Evolutionary conservation across 2,888 invertebrate genomes (phyloP).

Genomic region (Spialia ferax): DNA sequence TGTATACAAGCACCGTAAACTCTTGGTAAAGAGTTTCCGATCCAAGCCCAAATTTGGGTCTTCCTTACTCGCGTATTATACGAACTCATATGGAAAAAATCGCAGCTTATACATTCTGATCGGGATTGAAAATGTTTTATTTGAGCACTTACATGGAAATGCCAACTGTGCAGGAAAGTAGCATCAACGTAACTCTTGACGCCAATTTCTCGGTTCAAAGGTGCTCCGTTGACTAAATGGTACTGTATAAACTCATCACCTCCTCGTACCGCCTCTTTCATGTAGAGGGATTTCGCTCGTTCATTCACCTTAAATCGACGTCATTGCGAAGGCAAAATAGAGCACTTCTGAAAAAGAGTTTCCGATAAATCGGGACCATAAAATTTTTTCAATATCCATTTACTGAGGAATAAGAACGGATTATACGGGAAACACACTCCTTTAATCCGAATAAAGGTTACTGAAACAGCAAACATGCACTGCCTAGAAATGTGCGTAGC

Average conservation of each 20-base stretch:
- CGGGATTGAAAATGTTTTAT: conserved; percentile 32
- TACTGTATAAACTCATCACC: conserved; percentile 83
- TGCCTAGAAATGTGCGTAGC: conserved; percentile 27
- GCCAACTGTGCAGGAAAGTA: conserved; percentile 35
- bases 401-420: conserved; percentile 79
- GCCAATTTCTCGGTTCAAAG: conserved; percentile 77
- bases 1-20: not conserved
- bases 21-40: not conserved
- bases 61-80: not conserved
- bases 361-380: conserved; percentile 78
- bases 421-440: conserved; percentile 76
- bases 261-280: conserved; percentile 81
- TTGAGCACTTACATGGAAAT: conserved; percentile 32
- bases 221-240: conserved; percentile 79
- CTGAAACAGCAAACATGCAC: conserved; percentile 57
- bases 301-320: conserved; percentile 85
- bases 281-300: conserved; percentile 82
- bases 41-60: not conserved
- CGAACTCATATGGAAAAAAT: conserved; percentile 4
- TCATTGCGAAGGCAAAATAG: conserved; percentile 82
- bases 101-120: not conserved
- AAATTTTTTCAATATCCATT: conserved; percentile 83
- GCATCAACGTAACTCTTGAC: conserved; percentile 55
- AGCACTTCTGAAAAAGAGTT: conserved; percentile 79
- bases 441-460: conserved; percentile 78